Percentiles rank a stretch among this genome's conserved stretches.
These are phyloP conservation scores for Phrixothrix hirtus DNA, from an alignment of 2,888 invertebrate genomes.

Conservation along the genomic window DNA sequence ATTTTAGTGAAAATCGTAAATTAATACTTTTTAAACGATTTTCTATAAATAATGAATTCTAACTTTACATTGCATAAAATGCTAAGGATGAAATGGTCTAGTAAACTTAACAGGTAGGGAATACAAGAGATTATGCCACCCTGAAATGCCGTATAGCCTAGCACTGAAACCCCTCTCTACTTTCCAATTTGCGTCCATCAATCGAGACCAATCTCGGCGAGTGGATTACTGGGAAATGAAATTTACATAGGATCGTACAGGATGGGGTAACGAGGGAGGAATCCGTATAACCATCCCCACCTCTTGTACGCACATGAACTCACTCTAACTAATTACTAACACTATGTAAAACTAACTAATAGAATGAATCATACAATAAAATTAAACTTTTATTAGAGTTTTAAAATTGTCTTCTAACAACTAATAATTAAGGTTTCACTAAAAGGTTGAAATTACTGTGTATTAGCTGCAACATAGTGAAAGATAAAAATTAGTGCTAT, in stretches of 20 bases:
- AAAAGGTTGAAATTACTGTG: no score
- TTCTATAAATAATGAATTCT: no score
- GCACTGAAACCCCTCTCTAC: slow-evolving; percentile 49
- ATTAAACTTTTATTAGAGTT: slow-evolving; percentile 2
- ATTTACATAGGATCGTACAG: slow-evolving; percentile 63
- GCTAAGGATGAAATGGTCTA: slow-evolving; percentile 40
- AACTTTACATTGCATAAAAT: no score
- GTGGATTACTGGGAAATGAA: slow-evolving; percentile 72
- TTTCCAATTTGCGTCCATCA: slow-evolving; percentile 74
- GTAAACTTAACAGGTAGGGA: slow-evolving; percentile 38
- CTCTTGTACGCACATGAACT: slow-evolving; percentile 24
- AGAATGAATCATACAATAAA: slow-evolving; percentile 4
- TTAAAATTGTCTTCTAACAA: background rate
- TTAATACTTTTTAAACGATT: no score
- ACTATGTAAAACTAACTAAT: slow-evolving; percentile 17
- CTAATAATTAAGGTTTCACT: background rate
- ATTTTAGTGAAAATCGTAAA: no score
- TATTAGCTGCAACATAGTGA: no score
- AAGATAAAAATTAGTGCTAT: no score
- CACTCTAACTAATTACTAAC: slow-evolving; percentile 26
- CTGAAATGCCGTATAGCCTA: slow-evolving; percentile 40
- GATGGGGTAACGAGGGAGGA: slow-evolving; percentile 20
- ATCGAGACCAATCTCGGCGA: slow-evolving; percentile 71
- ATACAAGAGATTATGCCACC: slow-evolving; percentile 35
- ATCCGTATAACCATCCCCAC: slow-evolving; percentile 11